Evolutionary conservation across 2,888 invertebrate genomes (phyloP), one percentile per base, ranked within the genome.

Genomic region (Hirtodrosophila confusa): DNA sequence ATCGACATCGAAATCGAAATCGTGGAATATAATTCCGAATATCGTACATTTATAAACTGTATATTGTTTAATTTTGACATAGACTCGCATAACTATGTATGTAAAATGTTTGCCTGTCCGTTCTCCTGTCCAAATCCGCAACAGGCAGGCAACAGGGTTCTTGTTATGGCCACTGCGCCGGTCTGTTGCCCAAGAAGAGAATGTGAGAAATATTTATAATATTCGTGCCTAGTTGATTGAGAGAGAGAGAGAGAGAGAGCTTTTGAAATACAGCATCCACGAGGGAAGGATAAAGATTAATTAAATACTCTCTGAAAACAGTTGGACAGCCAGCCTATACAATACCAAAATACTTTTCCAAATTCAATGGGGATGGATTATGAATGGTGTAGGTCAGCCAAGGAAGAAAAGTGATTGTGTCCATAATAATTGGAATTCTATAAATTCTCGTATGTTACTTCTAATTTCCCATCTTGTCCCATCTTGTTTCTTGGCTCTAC

Each of bases 101-200:
- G n/a, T 29, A 11, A 23, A 10, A 35, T 41, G 40, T 27, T 12
- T 44, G 10, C 17, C 37, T 29, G 27, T 10, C 6, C 27, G 27
- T 27, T 45, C 37, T 48, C 35, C 33, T 17, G 24, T 9, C 9
- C 3, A 39, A 47, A 39, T 68, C 68, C 56, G 77, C 77, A 77
- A 77, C 77, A 77, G 77, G 77, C 77, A 79, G 72, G 65, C 62
- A 75, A 72, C 60, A 61, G 48, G 58, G 48, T 57, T 69, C 50
- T 49, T 62, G 40, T 54, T 66, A 39, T 43, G 37, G 29, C 44
- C 39, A 75, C 41, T 68, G 62, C 79, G 76, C 58, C 44, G 67
- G 71, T 58, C 67, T 24, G 31, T n/a, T 33, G 24, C 7, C n/a
- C n/a, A 1, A 23, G 7, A 31, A 11, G 23, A 36, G 35, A 36